Base-by-base conservation (phyloP, 2,888 invertebrate species). In the Sphaeridia pumilis region DNA sequence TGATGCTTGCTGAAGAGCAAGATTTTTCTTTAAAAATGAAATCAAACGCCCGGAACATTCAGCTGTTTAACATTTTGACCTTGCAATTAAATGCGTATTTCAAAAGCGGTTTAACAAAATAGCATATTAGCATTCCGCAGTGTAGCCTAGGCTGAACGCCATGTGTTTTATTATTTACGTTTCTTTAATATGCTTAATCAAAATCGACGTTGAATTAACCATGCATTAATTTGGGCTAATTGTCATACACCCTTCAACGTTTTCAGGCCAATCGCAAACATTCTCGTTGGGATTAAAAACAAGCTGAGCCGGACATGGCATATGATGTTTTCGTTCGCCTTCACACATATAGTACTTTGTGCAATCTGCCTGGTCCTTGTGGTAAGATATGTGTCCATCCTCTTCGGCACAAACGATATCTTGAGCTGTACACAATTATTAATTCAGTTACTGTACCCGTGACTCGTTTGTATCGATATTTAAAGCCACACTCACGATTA, bases 271-370 rank as follows among this genome's bases (percentile, higher is more conserved):
- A 73, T 93, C 93, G 70, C 92, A 93, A 10, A 93, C 92, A 68
- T 88, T 90, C 69, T 92, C 87, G 66, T 87, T 86, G 36, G 82
- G 82, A 70, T 93, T 92, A 73, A 92, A 93, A 14, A 92, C 92
- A 56, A 93, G 77, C 72, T 92, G 88, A 47, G 82, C 80, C 5
- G 92, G 92, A 69, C 65, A 93, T 43, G 92, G 90, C 92, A 92
- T 92, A 74, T 92, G 92, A 69, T 92, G 92, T 69, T 89, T 89
- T 49, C 90, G 78, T 69, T 90, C 90, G 28, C 92, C 92, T 73
- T 92, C 90, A 69, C 92, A 93, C 90, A 92, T 90, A 75, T 87
- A 92, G 72, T 92, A 93, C 78, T 85, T 87, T 51, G 88, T 87
- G 70, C 92, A 93, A 70, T 92, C 90, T 25, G 81, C 82, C 70